These are phyloP conservation scores for Parauchenoglanis ngamensis DNA, from an alignment of 2,797 vertebrate genomes.

Conservation along the genomic window DNA sequence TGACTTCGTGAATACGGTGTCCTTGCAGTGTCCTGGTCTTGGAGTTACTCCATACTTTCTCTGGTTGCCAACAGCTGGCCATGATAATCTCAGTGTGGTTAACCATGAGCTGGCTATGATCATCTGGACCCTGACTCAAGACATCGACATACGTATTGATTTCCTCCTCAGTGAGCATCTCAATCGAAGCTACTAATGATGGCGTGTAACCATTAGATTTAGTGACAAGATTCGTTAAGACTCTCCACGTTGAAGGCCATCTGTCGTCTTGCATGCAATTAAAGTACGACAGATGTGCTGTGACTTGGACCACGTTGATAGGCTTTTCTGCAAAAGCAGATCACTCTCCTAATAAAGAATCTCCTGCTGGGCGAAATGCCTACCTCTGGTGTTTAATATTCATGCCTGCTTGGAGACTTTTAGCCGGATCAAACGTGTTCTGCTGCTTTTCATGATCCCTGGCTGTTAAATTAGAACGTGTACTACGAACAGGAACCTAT, in stretches of 20 bases:
- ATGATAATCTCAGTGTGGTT: not conserved
- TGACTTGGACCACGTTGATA: not conserved
- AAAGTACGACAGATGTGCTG: slow-evolving; percentile 27
- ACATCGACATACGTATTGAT: not conserved
- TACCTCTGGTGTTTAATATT: slow-evolving; percentile 17
- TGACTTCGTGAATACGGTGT: not conserved
- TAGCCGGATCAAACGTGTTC: not conserved
- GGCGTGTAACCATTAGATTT: not conserved
- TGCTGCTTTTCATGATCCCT: not conserved
- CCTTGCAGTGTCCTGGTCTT: not conserved
- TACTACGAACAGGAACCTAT: not conserved
- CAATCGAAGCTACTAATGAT: slow-evolving; percentile 29
- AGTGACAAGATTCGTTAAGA: slow-evolving; percentile 15
- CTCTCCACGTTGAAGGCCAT: slow-evolving; percentile 13
- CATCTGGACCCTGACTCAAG: not conserved
- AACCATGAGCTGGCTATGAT: not conserved
- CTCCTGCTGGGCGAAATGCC: not conserved
- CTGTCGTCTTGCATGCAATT: not conserved
- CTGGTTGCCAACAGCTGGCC: not conserved
- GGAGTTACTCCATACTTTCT: not conserved
- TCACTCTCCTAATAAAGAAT: slow-evolving; percentile 17
- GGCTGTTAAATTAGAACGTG: not conserved
- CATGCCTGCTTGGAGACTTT: slow-evolving; percentile 17
- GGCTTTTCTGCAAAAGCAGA: slow-evolving; percentile 6
- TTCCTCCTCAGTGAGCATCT: not conserved